phyloP scores from a whole-genome alignment of 2,888 invertebrate species.

The Cabera pusaria region DNA sequence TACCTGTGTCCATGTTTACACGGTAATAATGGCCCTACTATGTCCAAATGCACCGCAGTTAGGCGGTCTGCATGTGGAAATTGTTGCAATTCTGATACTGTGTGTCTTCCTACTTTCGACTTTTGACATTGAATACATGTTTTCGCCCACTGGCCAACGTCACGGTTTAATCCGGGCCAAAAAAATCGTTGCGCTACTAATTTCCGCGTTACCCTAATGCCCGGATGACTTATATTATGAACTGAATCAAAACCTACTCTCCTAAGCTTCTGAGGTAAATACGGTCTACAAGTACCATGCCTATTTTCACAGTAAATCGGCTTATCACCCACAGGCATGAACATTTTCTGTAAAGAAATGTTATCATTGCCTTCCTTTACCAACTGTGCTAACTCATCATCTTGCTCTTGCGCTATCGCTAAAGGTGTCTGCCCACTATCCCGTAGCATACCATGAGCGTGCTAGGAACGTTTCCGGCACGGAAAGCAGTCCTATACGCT shows the following conservation, averaged over 20 bases:
- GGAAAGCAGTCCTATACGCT: too few species aligned
- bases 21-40: not conserved
- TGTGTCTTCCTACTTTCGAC: slow-evolving; percentile 2
- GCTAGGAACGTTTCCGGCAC: too few species aligned
- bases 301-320: slow-evolving; percentile 20
- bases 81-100: not conserved
- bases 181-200: not conserved
- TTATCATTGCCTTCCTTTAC: not conserved
- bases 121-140: not conserved
- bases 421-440: too few species aligned
- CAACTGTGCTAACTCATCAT: not conserved
- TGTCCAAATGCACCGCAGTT: not conserved
- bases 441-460: too few species aligned
- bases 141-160: not conserved
- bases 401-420: slow-evolving; percentile 15
- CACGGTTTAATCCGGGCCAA: not conserved
- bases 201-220: too few species aligned
- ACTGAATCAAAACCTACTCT: too few species aligned
- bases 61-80: not conserved
- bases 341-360: not conserved
- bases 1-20: not conserved
- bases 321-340: slow-evolving; percentile 2
- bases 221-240: too few species aligned
- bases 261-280: not conserved
- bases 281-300: too few species aligned